These are phyloP conservation scores for Lepidurus couesii DNA, from an alignment of 1,140 invertebrate species.

Conservation along the genomic window DNA sequence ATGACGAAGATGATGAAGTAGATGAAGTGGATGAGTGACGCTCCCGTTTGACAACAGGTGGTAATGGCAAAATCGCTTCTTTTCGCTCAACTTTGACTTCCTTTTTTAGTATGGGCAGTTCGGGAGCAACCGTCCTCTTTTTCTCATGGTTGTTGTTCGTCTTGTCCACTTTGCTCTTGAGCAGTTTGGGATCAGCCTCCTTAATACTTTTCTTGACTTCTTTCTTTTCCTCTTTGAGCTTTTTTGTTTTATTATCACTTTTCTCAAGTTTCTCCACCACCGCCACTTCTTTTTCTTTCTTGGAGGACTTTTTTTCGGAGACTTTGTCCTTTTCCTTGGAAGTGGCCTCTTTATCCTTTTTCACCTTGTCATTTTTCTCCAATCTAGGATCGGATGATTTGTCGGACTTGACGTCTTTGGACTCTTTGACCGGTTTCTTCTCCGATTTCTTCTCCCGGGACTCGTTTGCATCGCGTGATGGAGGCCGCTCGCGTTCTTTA, in stretches of 20 bases:
- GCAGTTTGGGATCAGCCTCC: constrained; percentile 34
- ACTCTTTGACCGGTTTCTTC: constrained; percentile 24
- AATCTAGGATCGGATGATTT: background rate
- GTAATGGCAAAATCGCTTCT: background rate
- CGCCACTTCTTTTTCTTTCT: constrained; percentile 30
- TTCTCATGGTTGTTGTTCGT: constrained; percentile 37
- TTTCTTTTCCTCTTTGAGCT: constrained; percentile 34
- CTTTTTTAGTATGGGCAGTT: constrained; percentile 8
- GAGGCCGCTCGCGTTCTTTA: constrained; percentile 21
- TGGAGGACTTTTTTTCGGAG: constrained; percentile 35
- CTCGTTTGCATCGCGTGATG: constrained; percentile 6
- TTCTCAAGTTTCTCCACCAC: background rate
- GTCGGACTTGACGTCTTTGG: constrained; percentile 24
- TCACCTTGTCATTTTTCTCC: constrained; percentile 23
- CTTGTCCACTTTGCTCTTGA: constrained; percentile 38
- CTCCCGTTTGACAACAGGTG: constrained; percentile 27
- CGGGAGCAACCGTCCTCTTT: constrained; percentile 25
- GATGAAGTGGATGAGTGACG: constrained; percentile 30
- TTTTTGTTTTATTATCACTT: constrained; percentile 23
- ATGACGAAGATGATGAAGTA: constrained; percentile 26
- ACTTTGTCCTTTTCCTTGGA: constrained; percentile 29
- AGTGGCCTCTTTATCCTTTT: constrained; percentile 33
- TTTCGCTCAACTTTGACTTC: constrained; percentile 20
- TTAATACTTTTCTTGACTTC: constrained; percentile 39
- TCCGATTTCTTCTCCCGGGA: constrained; percentile 22